Base-by-base conservation (phyloP, 2,797 vertebrate genomes). In the Dermochelys coriacea region DNA sequence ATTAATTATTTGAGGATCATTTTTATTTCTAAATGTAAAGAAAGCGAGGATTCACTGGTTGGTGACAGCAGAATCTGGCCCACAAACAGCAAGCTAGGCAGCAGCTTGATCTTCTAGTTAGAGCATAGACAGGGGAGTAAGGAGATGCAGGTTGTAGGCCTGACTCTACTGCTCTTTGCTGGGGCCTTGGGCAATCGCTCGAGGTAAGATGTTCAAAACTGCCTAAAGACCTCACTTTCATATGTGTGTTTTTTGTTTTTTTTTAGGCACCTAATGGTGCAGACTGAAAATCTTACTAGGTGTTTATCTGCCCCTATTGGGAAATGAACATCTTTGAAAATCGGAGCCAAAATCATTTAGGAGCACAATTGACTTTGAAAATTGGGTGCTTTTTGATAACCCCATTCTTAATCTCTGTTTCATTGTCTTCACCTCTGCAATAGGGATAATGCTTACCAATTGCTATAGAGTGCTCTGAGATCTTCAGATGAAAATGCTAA, bases 11-110 rank as follows among this genome's bases (percentile, higher is more conserved):
- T 80, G 54, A n/a, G 27, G 50, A 15, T 37, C 6, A 3, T 64
- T 84, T 89, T 64, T 37, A 23, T 71, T 71, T 71, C 64, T 21
- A 14, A 49, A 59, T 59, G 37, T 51, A 71, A 50, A 91, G 59
- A 45, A 88, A 64, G 3, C 9, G 12, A 45, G 16, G 41, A 10
- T 47, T 29, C 74, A 37, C 54, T 77, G 41, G 52, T 6, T 79
- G 34, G 31, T 0, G 1, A 79, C 51, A 68, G 23, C 19, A 82
- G 34, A 15, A 51, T 5, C 45, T 78, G 23, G 21, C 31, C 27
- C 80, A 45, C 37, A 14, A n/a, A 41, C 41, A 71, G 51, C 19
- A 10, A 37, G 52, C 0, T 0, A 31, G 10, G 15, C 0, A 0
- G 6, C n/a, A 6, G 37, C 79, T 68, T 14, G 41, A 31, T 0